Evolutionary conservation across 2,888 invertebrate genomes (phyloP).

Genomic region (Ctena decussata): DNA sequence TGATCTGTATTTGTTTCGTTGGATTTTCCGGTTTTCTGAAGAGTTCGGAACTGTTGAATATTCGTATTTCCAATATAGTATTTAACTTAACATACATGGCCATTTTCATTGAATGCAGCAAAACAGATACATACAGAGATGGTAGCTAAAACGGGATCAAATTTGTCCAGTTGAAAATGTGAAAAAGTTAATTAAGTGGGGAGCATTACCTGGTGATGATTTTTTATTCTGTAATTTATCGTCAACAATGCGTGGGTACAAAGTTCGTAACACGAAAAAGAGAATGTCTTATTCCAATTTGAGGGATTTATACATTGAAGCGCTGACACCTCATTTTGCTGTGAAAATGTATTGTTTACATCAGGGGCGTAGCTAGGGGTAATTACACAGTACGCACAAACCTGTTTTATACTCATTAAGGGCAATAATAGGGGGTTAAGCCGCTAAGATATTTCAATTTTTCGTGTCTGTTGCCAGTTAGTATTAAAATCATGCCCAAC

Average conservation of each 20-base stretch:
- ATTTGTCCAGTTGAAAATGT: conserved; percentile 32
- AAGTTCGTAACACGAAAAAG: conserved; percentile 1
- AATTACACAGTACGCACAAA: no score
- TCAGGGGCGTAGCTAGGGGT: no score
- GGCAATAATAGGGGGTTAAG: no score
- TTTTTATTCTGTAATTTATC: conserved; percentile 24
- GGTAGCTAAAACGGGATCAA: conserved; percentile 36
- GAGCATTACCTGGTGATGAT: conserved; percentile 17
- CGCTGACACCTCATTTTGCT: conserved; percentile 16
- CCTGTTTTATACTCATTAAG: no score
- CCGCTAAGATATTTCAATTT: no score
- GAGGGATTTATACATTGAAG: conserved; percentile 29
- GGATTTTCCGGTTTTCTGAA: conserved; percentile 36
- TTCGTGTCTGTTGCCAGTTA: no score
- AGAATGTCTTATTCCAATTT: conserved; percentile 28
- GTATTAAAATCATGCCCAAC: no score
- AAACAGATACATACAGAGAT: conserved; percentile 43
- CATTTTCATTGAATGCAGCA: conserved; percentile 30
- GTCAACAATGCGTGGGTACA: not conserved
- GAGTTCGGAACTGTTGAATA: conserved; percentile 26
- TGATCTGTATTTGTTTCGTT: conserved; percentile 28
- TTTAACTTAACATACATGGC: conserved; percentile 15
- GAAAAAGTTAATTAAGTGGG: conserved; percentile 19
- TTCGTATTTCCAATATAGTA: conserved; percentile 8
- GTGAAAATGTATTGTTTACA: conserved; percentile 34